Conservation (phyloP, 2,888 invertebrate genomes). For the Cyaniris semiargus region DNA sequence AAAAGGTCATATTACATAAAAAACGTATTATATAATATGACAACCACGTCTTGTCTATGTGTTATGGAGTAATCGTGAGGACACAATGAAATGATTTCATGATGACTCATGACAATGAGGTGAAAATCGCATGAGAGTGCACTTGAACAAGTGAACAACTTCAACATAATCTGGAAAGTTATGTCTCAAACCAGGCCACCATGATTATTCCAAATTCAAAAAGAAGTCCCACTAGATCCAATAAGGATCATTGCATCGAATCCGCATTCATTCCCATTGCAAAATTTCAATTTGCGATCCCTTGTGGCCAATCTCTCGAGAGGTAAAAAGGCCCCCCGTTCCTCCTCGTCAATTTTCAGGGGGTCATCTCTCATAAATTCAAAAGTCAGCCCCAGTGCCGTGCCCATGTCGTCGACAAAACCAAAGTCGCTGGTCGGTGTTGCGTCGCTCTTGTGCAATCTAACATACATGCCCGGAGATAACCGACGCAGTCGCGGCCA, state of each 20-base stretch:
- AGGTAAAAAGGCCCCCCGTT: background rate
- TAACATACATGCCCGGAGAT: conserved; percentile 18
- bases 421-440: conserved; percentile 24
- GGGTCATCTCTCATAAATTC: background rate
- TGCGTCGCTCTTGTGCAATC: conserved; percentile 12
- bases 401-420: conserved; percentile 10
- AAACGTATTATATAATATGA: background rate
- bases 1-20: background rate
- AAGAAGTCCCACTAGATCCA: background rate
- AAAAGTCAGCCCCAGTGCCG: background rate
- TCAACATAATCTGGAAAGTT: background rate
- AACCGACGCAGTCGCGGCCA: background rate
- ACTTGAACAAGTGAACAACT: background rate
- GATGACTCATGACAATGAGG: background rate
- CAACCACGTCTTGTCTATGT: background rate
- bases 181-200: background rate
- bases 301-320: background rate
- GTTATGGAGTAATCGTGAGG: background rate
- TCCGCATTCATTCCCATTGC: background rate
- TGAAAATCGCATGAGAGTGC: background rate
- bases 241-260: background rate
- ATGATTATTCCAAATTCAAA: background rate
- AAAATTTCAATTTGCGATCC: background rate
- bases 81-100: background rate
- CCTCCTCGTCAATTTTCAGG: background rate